Evolutionary conservation across 2,888 invertebrate genomes (phyloP).

Genomic region (Chromoteleia sp.): DNA sequence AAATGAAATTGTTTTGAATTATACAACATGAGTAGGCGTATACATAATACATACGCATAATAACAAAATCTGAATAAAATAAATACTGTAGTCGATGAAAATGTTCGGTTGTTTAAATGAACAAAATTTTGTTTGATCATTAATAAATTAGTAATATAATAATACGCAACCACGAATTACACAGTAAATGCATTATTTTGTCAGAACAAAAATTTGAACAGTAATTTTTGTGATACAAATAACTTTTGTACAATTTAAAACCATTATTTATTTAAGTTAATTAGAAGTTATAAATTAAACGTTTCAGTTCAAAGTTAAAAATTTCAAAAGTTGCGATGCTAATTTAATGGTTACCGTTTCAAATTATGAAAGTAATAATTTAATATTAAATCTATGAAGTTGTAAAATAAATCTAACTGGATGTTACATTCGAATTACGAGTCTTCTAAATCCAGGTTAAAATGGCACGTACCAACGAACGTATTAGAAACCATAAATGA

Average conservation of each 20-base stretch:
- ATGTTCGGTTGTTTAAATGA: no score
- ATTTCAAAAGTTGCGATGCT: conserved; percentile 3
- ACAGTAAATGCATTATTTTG: no score
- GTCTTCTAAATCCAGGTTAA: conserved; percentile 29
- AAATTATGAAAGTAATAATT: conserved; percentile 28
- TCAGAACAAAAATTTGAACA: not conserved
- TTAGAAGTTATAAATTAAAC: conserved; percentile 33
- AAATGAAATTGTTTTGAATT: not conserved
- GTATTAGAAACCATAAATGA: conserved; percentile 23
- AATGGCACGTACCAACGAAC: conserved; percentile 20
- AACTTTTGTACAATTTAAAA: conserved; percentile 5
- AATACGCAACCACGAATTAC: no score
- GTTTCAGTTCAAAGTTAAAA: conserved; percentile 36
- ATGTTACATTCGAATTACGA: conserved; percentile 27
- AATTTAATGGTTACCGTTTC: conserved; percentile 18
- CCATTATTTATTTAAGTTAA: conserved; percentile 13
- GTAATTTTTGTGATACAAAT: not conserved
- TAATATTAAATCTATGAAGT: conserved; percentile 10
- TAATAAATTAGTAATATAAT: no score
- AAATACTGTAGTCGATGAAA: no score
- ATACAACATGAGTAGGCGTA: no score
- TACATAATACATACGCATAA: no score
- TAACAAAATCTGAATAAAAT: no score
- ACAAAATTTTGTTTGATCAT: no score
- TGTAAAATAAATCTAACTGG: conserved; percentile 33